phyloP scores from a whole-genome alignment of 2,113 vertebrate species.

The Dipodomys merriami region DNA sequence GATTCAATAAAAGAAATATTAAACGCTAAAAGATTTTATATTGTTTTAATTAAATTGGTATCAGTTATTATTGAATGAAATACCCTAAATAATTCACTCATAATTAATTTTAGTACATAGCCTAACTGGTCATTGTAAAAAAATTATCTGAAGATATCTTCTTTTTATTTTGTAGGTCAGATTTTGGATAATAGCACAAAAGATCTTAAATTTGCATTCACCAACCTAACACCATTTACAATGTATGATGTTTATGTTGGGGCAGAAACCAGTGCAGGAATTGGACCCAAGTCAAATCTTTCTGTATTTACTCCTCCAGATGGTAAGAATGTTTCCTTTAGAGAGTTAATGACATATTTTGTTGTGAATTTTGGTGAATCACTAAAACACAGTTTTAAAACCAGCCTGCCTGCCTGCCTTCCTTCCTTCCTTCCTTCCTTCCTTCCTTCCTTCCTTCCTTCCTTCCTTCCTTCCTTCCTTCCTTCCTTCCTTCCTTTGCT shows the following conservation, averaged over 20 bases:
- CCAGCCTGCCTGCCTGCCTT: too few relatives aligned
- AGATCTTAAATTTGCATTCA: constrained; percentile 90
- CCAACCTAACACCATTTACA: constrained; percentile 92
- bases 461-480: too few relatives aligned
- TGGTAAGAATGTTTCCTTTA: constrained; percentile 84
- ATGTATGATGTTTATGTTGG: constrained; percentile 85
- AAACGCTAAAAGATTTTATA: not conserved
- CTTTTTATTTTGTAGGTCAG: constrained; percentile 83
- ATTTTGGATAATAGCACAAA: constrained; percentile 93
- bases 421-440: too few relatives aligned
- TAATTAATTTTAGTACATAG: not conserved
- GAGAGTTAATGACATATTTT: not conserved
- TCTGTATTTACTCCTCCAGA: constrained; percentile 91
- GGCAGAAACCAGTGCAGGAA: constrained; percentile 93
- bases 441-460: too few relatives aligned
- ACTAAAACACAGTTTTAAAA: not conserved
- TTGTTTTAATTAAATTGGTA: not conserved
- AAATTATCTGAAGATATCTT: constrained; percentile 9
- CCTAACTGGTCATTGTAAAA: not conserved
- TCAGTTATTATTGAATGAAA: too few relatives aligned
- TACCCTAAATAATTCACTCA: not conserved
- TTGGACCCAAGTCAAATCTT: constrained; percentile 90
- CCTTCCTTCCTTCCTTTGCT: too few relatives aligned
- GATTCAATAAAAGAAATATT: constrained; percentile 5
- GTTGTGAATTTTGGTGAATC: constrained; percentile 35